Evolutionary conservation across 1,140 invertebrate genomes (phyloP).

Genomic region (Acyrthosiphon pisum): DNA sequence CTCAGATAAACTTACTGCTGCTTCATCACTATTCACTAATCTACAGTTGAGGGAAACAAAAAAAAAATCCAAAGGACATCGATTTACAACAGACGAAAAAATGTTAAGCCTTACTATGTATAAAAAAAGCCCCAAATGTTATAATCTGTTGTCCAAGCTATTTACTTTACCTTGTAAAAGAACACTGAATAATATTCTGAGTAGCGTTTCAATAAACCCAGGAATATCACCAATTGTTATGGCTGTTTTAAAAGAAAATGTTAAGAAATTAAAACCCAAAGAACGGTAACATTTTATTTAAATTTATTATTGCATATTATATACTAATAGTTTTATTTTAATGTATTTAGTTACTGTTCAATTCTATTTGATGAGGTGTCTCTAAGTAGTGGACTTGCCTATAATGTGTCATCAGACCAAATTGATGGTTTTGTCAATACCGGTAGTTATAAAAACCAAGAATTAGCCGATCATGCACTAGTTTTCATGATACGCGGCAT

Average conservation of each 20-base stretch:
- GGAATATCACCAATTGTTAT: neutral
- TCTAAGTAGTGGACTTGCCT: neutral
- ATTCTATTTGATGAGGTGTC: constrained; percentile 30
- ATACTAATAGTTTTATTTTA: neutral
- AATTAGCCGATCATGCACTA: constrained; percentile 22
- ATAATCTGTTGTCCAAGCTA: neutral
- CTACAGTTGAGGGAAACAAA: neutral
- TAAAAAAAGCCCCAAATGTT: constrained; percentile 5
- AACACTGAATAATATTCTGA: neutral
- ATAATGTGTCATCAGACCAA: neutral
- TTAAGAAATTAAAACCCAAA: constrained; percentile 8
- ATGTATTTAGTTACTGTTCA: constrained; percentile 24
- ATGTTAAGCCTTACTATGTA: neutral
- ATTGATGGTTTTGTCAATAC: constrained; percentile 6
- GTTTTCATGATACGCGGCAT: constrained; percentile 40
- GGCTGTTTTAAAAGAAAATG: neutral
- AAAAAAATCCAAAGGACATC: neutral
- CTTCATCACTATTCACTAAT: neutral
- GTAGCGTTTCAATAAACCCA: neutral
- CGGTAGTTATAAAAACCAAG: neutral
- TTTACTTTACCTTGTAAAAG: neutral
- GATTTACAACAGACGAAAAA: constrained; percentile 8
- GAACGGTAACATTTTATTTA: neutral
- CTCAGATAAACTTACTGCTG: neutral
- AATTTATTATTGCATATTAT: neutral